Evolutionary conservation across 1,140 invertebrate species (phyloP), one percentile per base, ranked within the genome.

Genomic region (Drosophila azteca): DNA sequence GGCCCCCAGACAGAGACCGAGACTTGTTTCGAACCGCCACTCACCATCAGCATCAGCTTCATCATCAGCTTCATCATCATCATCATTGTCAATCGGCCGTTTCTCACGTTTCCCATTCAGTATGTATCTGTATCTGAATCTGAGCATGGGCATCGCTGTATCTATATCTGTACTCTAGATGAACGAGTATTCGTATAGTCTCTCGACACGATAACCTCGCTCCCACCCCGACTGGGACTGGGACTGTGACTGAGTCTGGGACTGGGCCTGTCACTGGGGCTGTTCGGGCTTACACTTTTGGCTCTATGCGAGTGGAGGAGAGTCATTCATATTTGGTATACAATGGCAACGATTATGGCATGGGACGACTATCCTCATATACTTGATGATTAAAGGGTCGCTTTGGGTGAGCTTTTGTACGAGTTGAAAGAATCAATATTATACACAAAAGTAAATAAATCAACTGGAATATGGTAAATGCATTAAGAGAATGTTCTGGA

Each of bases 321-420:
- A 54, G 49, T n/a, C 46, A 62, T 72, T 63, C 62, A 65, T 73
- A 73, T 84, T 69, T 84, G 72, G 81, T 64, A 80, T 84, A 84
- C 81, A 84, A 85, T 84, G 77, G 45, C 73, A 77, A 77, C 67
- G 76, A 83, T 85, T 85, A 73, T 73, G 57, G 50, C 46, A 59
- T 63, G 68, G 49, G 54, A 51, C 65, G 35, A 39, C 35, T 39
- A 39, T 39, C 35, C 35, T 13, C 35, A 39, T 39, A 39, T 58
- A 61, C 44, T 65, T n/a, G 26, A 44, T 44, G 71, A 74, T 74
- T 74, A 66, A 74, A 70, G 70, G 71, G 70, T 35, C 31, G 51
- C 31, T 44, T 39, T 73, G 69, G 61, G 29, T 35, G 71, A 74
- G 60, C 11, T 66, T 35, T 51, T 69, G 69, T 35, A 31, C 72